Base-by-base conservation (phyloP, 2,797 vertebrate species). In the Gallinago solitaria region DNA sequence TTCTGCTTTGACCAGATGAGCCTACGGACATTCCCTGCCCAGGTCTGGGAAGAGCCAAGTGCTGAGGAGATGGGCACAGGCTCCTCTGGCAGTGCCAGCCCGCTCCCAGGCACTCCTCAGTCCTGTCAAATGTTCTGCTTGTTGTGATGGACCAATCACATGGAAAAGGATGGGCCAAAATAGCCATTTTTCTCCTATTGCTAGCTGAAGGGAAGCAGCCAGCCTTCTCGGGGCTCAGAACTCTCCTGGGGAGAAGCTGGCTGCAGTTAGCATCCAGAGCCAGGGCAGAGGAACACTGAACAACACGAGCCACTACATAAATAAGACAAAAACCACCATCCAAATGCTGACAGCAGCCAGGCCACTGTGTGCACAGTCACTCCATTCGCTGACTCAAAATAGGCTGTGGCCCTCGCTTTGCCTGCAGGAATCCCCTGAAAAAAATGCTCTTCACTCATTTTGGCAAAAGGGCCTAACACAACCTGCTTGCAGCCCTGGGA, bases 401-500 rank as follows among this genome's bases (percentile, higher is more conserved):
- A 63, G 32, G 74, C 84, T 75, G 41, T 73, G 35, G 59, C 86
- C 77, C 51, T 83, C 4, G 2, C 33, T 89, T 69, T 80, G 76
- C 84, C 82, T 83, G 70, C 75, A 92, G 69, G 84, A 95, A 95
- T 83, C 76, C 63, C 67, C 74, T 37, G 43, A 78, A 91, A 91
- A 89, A 89, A 81, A 86, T 19, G 41, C 8, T 23, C 54, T 93
- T 59, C 18, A 2, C 32, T 80, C 53, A 32, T 43, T 65, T 43
- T 63, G 61, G 47, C 73, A 87, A 91, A 87, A 75, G 30, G 53
- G 51, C 24, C n/a, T 16, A 67, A 64, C n/a, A 45, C 45, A 59
- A 48, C 56, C 56, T 64, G 45, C 53, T 76, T 16, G 15, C 33
- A 71, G 54, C 28, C 60, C 50, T n/a, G 61, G 35, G 65, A 89